phyloP scores from a whole-genome alignment of 2,888 invertebrate genomes.

The Nasonia oneida region DNA sequence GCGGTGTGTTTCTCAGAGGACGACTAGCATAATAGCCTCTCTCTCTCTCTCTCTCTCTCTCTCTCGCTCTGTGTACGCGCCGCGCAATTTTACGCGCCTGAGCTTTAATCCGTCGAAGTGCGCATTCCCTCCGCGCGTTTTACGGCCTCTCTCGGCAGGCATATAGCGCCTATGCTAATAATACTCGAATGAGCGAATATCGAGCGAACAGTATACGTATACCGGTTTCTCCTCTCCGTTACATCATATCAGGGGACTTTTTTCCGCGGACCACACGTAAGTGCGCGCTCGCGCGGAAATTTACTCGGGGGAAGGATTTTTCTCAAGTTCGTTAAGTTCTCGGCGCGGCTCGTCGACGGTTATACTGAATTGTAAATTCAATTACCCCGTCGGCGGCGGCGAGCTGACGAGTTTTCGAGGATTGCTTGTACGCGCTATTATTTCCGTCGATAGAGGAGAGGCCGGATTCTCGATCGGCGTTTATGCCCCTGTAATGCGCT shows the following conservation, averaged over 20 bases:
- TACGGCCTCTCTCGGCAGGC: neutral
- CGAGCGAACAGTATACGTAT: conserved; percentile 3
- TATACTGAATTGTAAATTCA: conserved; percentile 48
- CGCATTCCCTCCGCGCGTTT: neutral
- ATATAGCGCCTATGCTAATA: neutral
- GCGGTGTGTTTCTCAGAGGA: conserved; percentile 19
- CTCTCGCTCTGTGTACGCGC: neutral
- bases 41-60: too few relatives aligned
- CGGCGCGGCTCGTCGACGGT: conserved; percentile 2
- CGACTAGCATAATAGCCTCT: neutral
- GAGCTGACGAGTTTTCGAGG: neutral
- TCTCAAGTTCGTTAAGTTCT: conserved; percentile 45
- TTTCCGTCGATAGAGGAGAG: neutral
- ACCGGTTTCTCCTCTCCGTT: conserved; percentile 3
- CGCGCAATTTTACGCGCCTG: neutral
- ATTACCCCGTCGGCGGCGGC: conserved; percentile 28
- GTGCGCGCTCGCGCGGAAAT: conserved; percentile 2
- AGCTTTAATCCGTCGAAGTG: neutral
- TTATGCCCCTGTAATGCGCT: conserved; percentile 26
- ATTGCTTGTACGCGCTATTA: conserved; percentile 19
- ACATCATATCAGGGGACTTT: conserved; percentile 7
- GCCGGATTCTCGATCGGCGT: conserved; percentile 3
- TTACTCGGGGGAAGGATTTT: conserved; percentile 30
- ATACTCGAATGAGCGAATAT: neutral
- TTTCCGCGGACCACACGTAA: conserved; percentile 48